Evolutionary conservation across 2,888 invertebrate genomes (phyloP).

Genomic region (Tipula vernalis): DNA sequence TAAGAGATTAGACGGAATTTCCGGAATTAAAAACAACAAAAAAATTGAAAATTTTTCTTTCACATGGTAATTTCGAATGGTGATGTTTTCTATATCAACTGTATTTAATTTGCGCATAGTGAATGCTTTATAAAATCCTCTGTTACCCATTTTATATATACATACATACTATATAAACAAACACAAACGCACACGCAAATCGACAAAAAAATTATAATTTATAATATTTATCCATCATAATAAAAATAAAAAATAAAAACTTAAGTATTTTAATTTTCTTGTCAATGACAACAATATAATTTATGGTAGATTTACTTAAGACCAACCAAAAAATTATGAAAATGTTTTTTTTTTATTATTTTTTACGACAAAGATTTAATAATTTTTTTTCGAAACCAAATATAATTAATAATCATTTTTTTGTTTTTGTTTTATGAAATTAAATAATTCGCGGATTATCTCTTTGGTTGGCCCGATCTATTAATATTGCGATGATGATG

Average conservation of each 20-base stretch:
- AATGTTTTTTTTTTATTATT: neutral
- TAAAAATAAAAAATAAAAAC: neutral
- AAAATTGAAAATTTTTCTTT: neutral
- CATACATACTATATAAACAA: too few relatives aligned
- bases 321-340: neutral
- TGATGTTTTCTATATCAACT: neutral
- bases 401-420: neutral
- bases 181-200: too few relatives aligned
- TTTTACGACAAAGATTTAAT: constrained; percentile 9
- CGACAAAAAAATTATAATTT: neutral
- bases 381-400: neutral
- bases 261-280: constrained; percentile 8
- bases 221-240: neutral
- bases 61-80: neutral
- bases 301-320: constrained; percentile 9
- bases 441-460: constrained; percentile 6
- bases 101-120: neutral
- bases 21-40: neutral
- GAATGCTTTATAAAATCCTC: neutral
- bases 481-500: neutral
- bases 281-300: constrained; percentile 9
- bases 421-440: neutral
- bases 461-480: neutral
- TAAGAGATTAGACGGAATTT: neutral
- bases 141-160: neutral